Base-by-base conservation (phyloP, 2,797 vertebrate species). In the Capromys pilorides region DNA sequence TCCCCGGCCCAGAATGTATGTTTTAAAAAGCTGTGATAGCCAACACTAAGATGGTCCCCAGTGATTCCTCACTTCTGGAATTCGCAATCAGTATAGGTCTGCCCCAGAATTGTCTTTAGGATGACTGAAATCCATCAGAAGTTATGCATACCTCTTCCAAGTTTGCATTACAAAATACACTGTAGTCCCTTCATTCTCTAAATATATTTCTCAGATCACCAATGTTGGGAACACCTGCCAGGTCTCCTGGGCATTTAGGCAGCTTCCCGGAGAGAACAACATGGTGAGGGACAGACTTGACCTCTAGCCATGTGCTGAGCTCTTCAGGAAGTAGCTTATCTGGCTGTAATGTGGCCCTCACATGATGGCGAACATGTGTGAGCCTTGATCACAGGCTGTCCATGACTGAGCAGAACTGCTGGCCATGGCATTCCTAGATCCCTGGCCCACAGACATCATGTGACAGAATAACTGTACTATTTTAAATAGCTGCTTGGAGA, bases 81-180 rank as follows among this genome's bases (percentile, higher is more conserved):
- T 93, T 88, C 88, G 91, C 16, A 79, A 33, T 51, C 57, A 82
- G 18, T 64, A 31, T 62, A 49, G 49, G 66, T 51, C 71, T 79
- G 33, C 71, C 93, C 33, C 24, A 51, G 39, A 83, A 54, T 8
- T 36, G n/a, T 92, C 85, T 95, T 61, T 84, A 67, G 83, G 57
- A 36, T 88, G 69, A 89, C 51, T 57, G 81, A 95, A 90, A 54
- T 22, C 57, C 61, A 78, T 61, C 61, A 91, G 39, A 89, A 88
- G 14, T 92, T 36, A 86, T 24, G 18, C 26, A 33, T 31, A 26
- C 67, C 54, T 84, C 66, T 82, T 92, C 64, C 14, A 26, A 86
- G 62, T 71, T 90, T 82, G 54, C 45, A 66, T 93, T 92, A 90
- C 64, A 75, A 89, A 95, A 90, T 36, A 19, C 0, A 33, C 24